Evolutionary conservation across 2,888 invertebrate species (phyloP).

Genomic region (Limnephilus rhombicus): DNA sequence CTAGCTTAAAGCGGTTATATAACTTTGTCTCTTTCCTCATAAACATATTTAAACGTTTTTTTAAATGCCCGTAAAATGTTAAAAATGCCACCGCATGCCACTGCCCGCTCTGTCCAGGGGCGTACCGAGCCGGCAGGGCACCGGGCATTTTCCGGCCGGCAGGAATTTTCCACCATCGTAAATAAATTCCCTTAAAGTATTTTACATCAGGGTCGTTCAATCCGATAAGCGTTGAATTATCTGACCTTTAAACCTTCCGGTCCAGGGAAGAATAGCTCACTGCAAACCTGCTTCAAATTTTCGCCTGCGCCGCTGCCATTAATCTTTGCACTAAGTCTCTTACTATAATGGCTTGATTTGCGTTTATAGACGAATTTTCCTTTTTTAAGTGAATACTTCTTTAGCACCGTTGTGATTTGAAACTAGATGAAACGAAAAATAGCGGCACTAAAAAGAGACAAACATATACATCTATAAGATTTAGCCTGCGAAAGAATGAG

Average conservation of each 20-base stretch:
- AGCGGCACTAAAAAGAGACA: no score
- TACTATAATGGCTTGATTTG: neutral
- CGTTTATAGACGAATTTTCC: neutral
- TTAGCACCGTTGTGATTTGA: no score
- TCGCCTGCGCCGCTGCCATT: neutral
- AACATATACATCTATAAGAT: no score
- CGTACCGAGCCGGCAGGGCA: neutral
- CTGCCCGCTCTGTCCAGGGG: neutral
- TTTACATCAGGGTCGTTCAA: neutral
- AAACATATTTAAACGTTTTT: neutral
- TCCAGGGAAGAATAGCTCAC: neutral
- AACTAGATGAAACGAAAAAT: no score
- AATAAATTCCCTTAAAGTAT: neutral
- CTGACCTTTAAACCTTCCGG: neutral
- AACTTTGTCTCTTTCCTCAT: no score
- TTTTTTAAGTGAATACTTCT: no score
- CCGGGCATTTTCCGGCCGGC: neutral
- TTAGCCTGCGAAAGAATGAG: no score
- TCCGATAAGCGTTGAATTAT: neutral
- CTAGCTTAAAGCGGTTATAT: no score
- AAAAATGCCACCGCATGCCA: neutral
- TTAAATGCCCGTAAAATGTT: neutral
- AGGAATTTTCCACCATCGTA: neutral
- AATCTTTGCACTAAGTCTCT: neutral
- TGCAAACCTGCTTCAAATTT: neutral